Conservation (phyloP, 2,888 invertebrate species). For the Caenorhabditis sp. region DNA sequence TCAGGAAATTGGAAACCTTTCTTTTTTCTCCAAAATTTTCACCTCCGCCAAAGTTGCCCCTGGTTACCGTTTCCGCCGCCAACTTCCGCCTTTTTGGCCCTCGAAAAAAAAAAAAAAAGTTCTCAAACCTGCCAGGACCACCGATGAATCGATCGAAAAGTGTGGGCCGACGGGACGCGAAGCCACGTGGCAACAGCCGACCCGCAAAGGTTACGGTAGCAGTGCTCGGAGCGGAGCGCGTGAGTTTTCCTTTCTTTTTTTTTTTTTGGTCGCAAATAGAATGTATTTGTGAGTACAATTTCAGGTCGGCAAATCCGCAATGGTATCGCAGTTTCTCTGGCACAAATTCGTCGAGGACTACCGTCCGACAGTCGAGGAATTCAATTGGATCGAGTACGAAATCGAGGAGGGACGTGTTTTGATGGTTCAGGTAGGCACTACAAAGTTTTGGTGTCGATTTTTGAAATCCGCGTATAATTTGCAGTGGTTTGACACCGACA, state of each 20-base stretch:
- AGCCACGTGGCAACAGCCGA: slow-evolving; percentile 30
- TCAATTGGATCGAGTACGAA: slow-evolving; percentile 79
- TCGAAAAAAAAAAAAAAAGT: too few relatives aligned
- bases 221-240: slow-evolving; percentile 55
- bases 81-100: not conserved
- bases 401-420: slow-evolving; percentile 54
- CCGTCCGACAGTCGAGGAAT: slow-evolving; percentile 78
- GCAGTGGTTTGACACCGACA: too few relatives aligned
- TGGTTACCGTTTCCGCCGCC: too few relatives aligned
- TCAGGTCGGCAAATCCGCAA: slow-evolving; percentile 77
- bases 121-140: not conserved
- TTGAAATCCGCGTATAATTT: not conserved
- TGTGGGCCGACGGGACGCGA: slow-evolving; percentile 51
- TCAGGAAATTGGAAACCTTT: too few relatives aligned
- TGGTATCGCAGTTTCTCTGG: slow-evolving; percentile 78
- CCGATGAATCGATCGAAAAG: slow-evolving; percentile 56
- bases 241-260: not conserved
- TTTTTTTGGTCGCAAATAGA: too few relatives aligned
- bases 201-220: slow-evolving; percentile 57
- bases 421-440: slow-evolving; percentile 60
- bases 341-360: slow-evolving; percentile 73
- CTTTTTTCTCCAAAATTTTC: too few relatives aligned
- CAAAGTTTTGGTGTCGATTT: slow-evolving; percentile 4
- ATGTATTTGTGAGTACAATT: too few relatives aligned
- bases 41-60: too few relatives aligned